Percentiles rank a stretch among this genome's conserved stretches.
Conservation (phyloP, 2,113 vertebrate species). For the Pipa parva region DNA sequence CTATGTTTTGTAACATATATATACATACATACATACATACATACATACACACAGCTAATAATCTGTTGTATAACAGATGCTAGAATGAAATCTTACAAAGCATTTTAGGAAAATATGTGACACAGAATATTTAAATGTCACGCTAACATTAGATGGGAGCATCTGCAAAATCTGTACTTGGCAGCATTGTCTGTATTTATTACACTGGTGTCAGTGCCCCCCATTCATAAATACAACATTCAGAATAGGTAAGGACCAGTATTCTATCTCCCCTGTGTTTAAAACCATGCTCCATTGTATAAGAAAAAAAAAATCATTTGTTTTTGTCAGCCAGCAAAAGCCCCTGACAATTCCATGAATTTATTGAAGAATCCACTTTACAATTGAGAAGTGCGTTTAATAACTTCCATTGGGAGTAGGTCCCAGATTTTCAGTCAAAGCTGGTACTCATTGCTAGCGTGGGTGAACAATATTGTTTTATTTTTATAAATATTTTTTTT, state of each 20-base stretch:
- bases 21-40: too few species aligned
- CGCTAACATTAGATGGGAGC: not conserved
- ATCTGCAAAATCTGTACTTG: conserved; percentile 5
- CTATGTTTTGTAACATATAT: not conserved
- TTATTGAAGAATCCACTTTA: conserved; percentile 26
- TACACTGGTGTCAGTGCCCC: conserved; percentile 27
- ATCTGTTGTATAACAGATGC: conserved; percentile 14
- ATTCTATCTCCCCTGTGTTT: conserved; percentile 30
- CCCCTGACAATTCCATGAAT: conserved; percentile 42
- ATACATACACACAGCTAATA: not conserved
- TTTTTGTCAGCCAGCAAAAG: conserved; percentile 47
- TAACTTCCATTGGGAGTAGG: conserved; percentile 44
- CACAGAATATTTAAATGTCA: conserved; percentile 28
- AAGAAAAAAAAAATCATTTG: conserved; percentile 43
- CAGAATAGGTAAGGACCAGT: conserved; percentile 22
- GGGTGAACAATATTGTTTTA: conserved; percentile 36
- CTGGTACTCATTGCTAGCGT: conserved; percentile 14
- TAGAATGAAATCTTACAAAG: conserved; percentile 23
- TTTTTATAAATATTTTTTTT: conserved; percentile 16
- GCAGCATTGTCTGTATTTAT: not conserved
- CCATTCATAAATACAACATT: conserved; percentile 22
- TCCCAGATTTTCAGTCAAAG: conserved; percentile 29
- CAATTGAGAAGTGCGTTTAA: conserved; percentile 45
- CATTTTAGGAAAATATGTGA: conserved; percentile 12
- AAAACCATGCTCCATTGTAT: conserved; percentile 6